These are phyloP conservation scores for Liopterus haemorrhoidalis DNA, from an alignment of 2,888 invertebrate genomes.

Conservation along the genomic window DNA sequence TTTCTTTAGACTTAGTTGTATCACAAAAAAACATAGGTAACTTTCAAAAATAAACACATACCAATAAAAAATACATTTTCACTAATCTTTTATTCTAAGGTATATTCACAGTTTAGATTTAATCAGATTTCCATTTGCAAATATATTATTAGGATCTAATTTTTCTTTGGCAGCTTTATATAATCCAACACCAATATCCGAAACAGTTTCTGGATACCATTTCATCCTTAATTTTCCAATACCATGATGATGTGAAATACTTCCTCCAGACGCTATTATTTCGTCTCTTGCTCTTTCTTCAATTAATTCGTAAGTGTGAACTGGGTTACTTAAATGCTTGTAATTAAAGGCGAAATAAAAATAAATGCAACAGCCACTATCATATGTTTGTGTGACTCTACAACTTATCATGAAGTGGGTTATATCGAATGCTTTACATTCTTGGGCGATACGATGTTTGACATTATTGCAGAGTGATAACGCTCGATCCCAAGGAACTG, in stretches of 20 bases:
- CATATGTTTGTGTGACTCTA: slow-evolving; percentile 93
- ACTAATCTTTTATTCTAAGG: no score
- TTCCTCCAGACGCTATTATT: slow-evolving; percentile 84
- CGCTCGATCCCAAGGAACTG: slow-evolving; percentile 93
- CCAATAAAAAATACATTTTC: no score
- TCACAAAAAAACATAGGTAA: no score
- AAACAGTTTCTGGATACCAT: slow-evolving; percentile 82
- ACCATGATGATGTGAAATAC: slow-evolving; percentile 95
- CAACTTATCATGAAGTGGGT: slow-evolving; percentile 65
- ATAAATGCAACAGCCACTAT: slow-evolving; percentile 86
- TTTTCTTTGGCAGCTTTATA: slow-evolving; percentile 77
- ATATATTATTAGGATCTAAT: slow-evolving; percentile 91
- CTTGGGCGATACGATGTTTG: slow-evolving; percentile 66
- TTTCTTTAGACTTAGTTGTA: no score
- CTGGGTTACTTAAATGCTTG: slow-evolving; percentile 57
- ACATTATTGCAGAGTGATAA: slow-evolving; percentile 80
- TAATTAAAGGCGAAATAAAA: slow-evolving; percentile 45
- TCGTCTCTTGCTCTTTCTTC: slow-evolving; percentile 87
- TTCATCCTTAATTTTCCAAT: slow-evolving; percentile 86
- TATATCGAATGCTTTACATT: slow-evolving; percentile 57
- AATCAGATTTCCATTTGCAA: slow-evolving; percentile 79
- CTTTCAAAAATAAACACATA: no score
- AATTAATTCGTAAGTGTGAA: slow-evolving; percentile 76
- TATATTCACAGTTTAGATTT: slow-evolving; percentile 36
- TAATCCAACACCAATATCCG: slow-evolving; percentile 69